A percentile compares a stretch with the other conserved stretches of the same genome.
These are phyloP conservation scores for Litoditis marina DNA, from an alignment of 2,888 invertebrate genomes.

Conservation along the genomic window DNA sequence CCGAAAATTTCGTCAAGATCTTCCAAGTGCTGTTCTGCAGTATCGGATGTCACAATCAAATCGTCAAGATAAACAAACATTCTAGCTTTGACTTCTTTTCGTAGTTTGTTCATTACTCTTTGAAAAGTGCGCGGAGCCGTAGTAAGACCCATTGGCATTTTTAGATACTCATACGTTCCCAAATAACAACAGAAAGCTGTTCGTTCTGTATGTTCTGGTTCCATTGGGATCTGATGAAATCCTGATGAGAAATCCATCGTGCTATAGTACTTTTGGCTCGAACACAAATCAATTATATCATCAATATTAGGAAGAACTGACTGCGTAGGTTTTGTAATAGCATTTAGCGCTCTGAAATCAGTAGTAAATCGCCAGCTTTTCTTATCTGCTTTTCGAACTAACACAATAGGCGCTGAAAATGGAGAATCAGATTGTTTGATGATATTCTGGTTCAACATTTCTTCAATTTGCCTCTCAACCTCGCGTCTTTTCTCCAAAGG, in stretches of 20 bases:
- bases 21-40: conserved; percentile 5
- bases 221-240: conserved; percentile 18
- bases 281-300: conserved; percentile 5
- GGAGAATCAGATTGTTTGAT: too few relatives aligned
- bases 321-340: too few relatives aligned
- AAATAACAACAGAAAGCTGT: conserved; percentile 12
- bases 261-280: conserved; percentile 3
- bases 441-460: too few relatives aligned
- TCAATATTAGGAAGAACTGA: conserved; percentile 14
- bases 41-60: not conserved
- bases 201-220: conserved; percentile 4
- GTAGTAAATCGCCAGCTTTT: too few relatives aligned
- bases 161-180: conserved; percentile 7
- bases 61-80: conserved; percentile 8
- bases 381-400: too few relatives aligned
- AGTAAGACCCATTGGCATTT: conserved; percentile 21
- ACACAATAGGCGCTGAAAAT: too few relatives aligned
- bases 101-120: conserved; percentile 11
- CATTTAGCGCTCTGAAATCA: too few relatives aligned
- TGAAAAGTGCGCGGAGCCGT: conserved; percentile 18
- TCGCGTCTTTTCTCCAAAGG: too few relatives aligned
- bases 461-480: too few relatives aligned
- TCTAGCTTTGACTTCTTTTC: not conserved
- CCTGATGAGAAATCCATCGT: conserved; percentile 12
- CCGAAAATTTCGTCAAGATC: conserved; percentile 12